Evolutionary conservation across 2,888 invertebrate genomes (phyloP), one percentile per base, ranked within the genome.

Genomic region (Pseudococcus viburni): DNA sequence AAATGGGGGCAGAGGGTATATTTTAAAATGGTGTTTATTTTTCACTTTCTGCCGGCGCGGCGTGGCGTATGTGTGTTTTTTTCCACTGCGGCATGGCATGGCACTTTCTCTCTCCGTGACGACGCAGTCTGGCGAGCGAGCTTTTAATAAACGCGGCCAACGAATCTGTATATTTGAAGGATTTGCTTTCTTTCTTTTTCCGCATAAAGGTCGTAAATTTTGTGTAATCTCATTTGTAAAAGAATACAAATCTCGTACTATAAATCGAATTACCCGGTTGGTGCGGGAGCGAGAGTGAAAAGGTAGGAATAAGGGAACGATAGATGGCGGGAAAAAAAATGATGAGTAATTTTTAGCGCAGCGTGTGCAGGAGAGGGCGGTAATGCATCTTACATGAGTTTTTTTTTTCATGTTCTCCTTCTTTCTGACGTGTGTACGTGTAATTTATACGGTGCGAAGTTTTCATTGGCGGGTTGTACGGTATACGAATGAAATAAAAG

Each of bases 21-120:
- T 80, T 80, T 80, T 80, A 80, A 80, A 80, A 80, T 80, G n/a
- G 80, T 80, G 80, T 80, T 80, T 80, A 80, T 80, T 80, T 80
- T 80, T 80, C 80, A 80, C 80, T 80, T 80, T 80, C 80, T 46
- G 11, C 42, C 26, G 26, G 26, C 26, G 3, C 3, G 26, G 26
- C 26, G 26, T 33, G n/a, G n/a, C n/a, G n/a, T n/a, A n/a, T n/a
- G 3, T 33, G 39, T 73, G 19, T 46, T 80, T 80, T 80, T 80
- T 80, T 80, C 26, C 26, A 6, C 39, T 19, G 17, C 80, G 19
- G 19, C 80, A 39, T 33, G 26, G 26, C 26, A 33, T 33, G 26
- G 26, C 26, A 33, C 42, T 42, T 46, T 46, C 42, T 80, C 80
- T 17, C 80, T n/a, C 3, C 46, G 17, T 46, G 39, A 80, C 68